A percentile compares a stretch with the other conserved stretches of the same genome.
Evolutionary conservation across 1,140 invertebrate genomes (phyloP).

Genomic region (Drosophila ambigua): DNA sequence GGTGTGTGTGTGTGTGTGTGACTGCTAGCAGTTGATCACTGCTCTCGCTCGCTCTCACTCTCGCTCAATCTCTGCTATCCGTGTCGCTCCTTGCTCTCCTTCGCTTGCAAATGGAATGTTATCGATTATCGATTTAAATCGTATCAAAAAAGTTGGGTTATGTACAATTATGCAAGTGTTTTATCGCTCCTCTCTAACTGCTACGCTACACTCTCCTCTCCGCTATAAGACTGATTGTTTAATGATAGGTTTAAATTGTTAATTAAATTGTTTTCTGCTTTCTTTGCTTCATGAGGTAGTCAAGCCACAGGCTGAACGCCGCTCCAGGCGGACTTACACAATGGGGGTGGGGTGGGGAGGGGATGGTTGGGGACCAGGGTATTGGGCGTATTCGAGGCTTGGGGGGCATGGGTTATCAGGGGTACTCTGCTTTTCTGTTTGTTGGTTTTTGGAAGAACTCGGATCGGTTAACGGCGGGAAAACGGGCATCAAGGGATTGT

Average conservation of each 20-base stretch:
- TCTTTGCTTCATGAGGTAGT: constrained; percentile 67
- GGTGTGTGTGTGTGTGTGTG: constrained; percentile 76
- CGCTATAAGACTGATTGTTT: constrained; percentile 32
- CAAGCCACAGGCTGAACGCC: constrained; percentile 64
- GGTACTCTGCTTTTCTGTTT: constrained; percentile 15
- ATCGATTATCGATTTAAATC: constrained; percentile 70
- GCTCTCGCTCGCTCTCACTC: constrained; percentile 1
- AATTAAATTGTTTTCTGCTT: constrained; percentile 44
- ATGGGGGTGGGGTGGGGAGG: too few relatives aligned
- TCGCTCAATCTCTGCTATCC: neutral
- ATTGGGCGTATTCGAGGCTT: neutral
- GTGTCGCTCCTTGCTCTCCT: constrained; percentile 5
- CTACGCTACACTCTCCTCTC: neutral
- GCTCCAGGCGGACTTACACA: constrained; percentile 51
- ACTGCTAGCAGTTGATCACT: constrained; percentile 63
- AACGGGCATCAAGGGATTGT: too few relatives aligned
- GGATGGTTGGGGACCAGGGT: constrained; percentile 5
- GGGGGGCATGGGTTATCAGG: neutral
- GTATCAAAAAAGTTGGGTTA: constrained; percentile 66
- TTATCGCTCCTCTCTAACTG: constrained; percentile 16
- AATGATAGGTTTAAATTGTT: constrained; percentile 52
- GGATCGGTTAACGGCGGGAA: constrained; percentile 41
- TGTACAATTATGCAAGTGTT: constrained; percentile 61
- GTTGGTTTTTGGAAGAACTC: constrained; percentile 67
- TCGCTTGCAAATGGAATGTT: constrained; percentile 72